phyloP scores from a whole-genome alignment of 2,888 invertebrate species.

The Andrena camellia region DNA sequence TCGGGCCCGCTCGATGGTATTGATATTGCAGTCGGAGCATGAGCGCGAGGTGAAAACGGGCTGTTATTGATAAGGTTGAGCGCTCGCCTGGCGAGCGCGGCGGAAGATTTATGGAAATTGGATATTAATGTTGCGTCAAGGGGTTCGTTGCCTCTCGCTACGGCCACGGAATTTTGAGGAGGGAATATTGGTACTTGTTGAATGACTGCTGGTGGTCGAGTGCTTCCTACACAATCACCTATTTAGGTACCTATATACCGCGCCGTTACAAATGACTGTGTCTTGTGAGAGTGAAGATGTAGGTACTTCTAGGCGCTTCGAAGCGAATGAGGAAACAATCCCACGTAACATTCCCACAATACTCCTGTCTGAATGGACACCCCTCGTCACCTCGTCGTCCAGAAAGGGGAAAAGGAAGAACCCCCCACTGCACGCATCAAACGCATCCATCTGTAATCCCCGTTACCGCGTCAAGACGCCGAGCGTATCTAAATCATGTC shows the following conservation, averaged over 20 bases:
- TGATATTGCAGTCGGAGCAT: constrained; percentile 45
- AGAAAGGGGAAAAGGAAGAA: neutral
- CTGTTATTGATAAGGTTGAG: constrained; percentile 45
- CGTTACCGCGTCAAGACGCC: neutral
- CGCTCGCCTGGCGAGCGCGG: neutral
- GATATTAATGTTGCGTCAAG: constrained; percentile 42
- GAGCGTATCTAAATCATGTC: constrained; percentile 2
- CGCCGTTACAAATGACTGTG: neutral
- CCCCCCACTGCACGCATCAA: neutral
- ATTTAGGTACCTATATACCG: neutral
- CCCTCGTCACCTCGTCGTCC: neutral
- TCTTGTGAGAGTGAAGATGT: no score
- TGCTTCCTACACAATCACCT: neutral
- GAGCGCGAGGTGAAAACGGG: constrained; percentile 33
- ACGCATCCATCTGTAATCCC: neutral
- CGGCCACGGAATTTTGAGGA: neutral
- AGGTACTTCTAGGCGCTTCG: no score
- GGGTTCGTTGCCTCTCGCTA: constrained; percentile 18
- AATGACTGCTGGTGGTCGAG: constrained; percentile 2
- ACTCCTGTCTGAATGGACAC: neutral
- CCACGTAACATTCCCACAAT: no score
- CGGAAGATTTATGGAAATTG: constrained; percentile 50
- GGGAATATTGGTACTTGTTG: constrained; percentile 1
- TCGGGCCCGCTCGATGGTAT: constrained; percentile 45
- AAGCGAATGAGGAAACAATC: no score